These are phyloP conservation scores for Crotalus viridis DNA, from an alignment of 2,113 vertebrate species.

Conservation along the genomic window DNA sequence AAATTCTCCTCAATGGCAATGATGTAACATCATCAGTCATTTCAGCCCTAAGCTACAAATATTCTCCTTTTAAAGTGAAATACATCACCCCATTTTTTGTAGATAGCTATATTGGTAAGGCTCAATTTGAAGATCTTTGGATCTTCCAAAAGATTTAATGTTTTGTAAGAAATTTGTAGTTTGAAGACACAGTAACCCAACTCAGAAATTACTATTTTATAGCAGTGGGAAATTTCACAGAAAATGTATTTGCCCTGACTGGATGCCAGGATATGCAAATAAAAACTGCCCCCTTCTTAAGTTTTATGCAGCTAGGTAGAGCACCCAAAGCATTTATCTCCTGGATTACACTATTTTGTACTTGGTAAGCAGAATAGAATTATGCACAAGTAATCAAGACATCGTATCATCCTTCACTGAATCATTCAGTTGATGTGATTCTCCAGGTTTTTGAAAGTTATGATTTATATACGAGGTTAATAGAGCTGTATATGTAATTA, in stretches of 20 bases:
- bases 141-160: neutral
- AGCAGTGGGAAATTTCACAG: neutral
- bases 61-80: neutral
- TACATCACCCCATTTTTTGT: neutral
- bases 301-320: neutral
- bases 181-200: neutral
- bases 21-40: neutral
- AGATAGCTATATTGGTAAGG: neutral
- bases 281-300: neutral
- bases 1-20: neutral
- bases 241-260: neutral
- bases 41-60: neutral
- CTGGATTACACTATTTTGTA: neutral
- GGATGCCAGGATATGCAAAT: neutral
- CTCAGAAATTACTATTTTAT: neutral
- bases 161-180: neutral
- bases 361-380: neutral
- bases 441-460: neutral
- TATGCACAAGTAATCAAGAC: neutral
- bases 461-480: neutral
- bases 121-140: neutral
- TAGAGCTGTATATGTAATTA: constrained; percentile 39
- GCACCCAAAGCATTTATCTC: neutral
- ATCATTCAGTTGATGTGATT: neutral
- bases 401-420: neutral